Evolutionary conservation across 2,113 vertebrate species (phyloP).

Genomic region (Octodon degus): DNA sequence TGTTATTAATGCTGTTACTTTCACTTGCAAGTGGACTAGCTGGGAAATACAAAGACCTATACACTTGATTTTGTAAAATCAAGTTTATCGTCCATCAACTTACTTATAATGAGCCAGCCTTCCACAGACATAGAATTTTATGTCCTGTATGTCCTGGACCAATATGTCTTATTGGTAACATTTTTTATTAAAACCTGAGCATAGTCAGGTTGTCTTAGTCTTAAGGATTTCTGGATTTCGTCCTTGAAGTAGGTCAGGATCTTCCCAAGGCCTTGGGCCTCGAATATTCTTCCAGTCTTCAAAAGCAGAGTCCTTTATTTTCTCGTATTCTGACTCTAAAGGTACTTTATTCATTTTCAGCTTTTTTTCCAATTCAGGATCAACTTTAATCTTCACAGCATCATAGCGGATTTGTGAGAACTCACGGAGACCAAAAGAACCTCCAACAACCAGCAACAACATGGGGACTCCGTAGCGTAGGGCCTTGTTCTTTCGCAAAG

Average conservation of each 20-base stretch:
- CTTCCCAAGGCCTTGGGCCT: too few relatives aligned
- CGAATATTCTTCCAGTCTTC: too few relatives aligned
- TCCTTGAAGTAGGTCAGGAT: conserved; percentile 91
- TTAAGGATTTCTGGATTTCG: conserved; percentile 80
- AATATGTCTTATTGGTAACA: too few relatives aligned
- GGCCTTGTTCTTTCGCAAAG: conserved; percentile 85
- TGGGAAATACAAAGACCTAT: conserved; percentile 58
- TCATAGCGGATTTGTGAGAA: conserved; percentile 97
- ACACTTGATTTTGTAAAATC: too few relatives aligned
- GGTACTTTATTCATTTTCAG: conserved; percentile 86
- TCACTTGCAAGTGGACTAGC: conserved; percentile 48
- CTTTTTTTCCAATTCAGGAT: conserved; percentile 90
- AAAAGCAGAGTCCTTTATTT: too few relatives aligned
- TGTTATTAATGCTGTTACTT: not conserved
- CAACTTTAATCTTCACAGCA: conserved; percentile 92
- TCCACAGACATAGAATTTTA: not conserved
- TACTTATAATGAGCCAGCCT: not conserved
- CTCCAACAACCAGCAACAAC: conserved; percentile 94
- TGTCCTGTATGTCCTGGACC: not conserved
- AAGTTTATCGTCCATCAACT: conserved; percentile 48
- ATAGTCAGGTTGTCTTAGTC: conserved; percentile 80
- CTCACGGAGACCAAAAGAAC: conserved; percentile 95
- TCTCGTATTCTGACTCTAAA: conserved; percentile 94
- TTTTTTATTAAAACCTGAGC: conserved; percentile 34
- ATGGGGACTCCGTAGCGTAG: conserved; percentile 92